These are phyloP conservation scores for Heliconius hermathena DNA, from an alignment of 1,140 invertebrate species.

Conservation along the genomic window DNA sequence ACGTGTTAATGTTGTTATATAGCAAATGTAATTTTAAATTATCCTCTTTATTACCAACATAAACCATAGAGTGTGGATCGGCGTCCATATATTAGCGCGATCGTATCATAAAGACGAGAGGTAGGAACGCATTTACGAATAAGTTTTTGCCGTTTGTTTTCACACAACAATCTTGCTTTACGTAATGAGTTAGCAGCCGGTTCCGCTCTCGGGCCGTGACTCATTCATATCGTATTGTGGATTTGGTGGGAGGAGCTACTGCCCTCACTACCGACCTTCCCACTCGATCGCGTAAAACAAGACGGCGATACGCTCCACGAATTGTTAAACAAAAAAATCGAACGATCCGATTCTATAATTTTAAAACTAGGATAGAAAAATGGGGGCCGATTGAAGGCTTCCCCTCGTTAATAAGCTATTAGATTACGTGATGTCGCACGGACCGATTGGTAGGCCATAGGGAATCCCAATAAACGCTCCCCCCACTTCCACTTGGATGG, in stretches of 20 bases:
- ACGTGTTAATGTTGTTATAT: slow-evolving; percentile 50
- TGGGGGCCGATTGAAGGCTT: slow-evolving; percentile 71
- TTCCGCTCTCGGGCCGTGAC: slow-evolving; percentile 54
- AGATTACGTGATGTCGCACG: slow-evolving; percentile 74
- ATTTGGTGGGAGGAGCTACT: slow-evolving; percentile 76
- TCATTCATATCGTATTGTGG: slow-evolving; percentile 77
- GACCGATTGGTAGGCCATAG: slow-evolving; percentile 76
- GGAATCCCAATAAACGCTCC: slow-evolving; percentile 77
- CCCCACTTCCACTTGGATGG: slow-evolving; percentile 78
- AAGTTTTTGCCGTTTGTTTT: slow-evolving; percentile 73
- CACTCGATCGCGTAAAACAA: slow-evolving; percentile 66
- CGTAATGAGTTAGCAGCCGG: slow-evolving; percentile 64
- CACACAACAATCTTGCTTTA: slow-evolving; percentile 70
- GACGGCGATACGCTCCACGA: slow-evolving; percentile 60
- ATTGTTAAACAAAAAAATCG: slow-evolving; percentile 57
- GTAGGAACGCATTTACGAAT: slow-evolving; percentile 61
- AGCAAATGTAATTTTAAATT: slow-evolving; percentile 69
- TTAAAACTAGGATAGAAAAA: slow-evolving; percentile 79
- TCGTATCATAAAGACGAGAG: slow-evolving; percentile 61
- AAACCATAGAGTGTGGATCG: slow-evolving; percentile 63
- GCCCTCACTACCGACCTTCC: slow-evolving; percentile 61
- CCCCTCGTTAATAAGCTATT: slow-evolving; percentile 81
- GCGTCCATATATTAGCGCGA: slow-evolving; percentile 64
- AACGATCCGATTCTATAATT: slow-evolving; percentile 67
- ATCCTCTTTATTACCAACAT: slow-evolving; percentile 69